Base-by-base conservation (phyloP, 2,888 invertebrate species). In the Hirtodrosophila cameraria region DNA sequence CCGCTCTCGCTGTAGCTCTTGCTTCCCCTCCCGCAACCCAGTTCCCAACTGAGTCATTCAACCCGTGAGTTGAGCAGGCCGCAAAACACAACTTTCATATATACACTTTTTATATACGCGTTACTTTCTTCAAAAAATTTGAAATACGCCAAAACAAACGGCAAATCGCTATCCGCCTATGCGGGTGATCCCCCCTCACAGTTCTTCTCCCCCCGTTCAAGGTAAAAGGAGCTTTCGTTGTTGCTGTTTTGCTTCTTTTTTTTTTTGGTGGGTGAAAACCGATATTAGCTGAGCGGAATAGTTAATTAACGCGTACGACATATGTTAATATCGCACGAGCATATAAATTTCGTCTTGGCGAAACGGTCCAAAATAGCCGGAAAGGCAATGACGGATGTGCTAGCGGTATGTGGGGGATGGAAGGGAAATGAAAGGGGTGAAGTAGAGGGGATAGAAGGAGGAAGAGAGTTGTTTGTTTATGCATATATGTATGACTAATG, bases 231-330 rank as follows among this genome's bases (percentile, higher is more conserved):
- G 75, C 75, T 75, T 66, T 75, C 75, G 66, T 75, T 72, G 60
- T 52, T 62, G 55, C 57, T 75, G 12, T 38, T 63, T 50, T n/a
- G n/a, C n/a, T n/a, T n/a, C n/a, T 50, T 45, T 49, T 18, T 23
- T 38, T 13, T 52, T 58, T 45, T 67, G 86, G 87, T 82, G 86
- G 82, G 87, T 88, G 87, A 88, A 23, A 87, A 87, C 80, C 87
- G 79, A 87, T 86, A 86, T 85, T 86, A 70, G 87, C 88, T 89
- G 88, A 88, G 75, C 79, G 70, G 88, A 88, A 88, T 88, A 65
- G 86, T 79, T 89, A 89, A 88, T 88, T 86, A 82, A 82, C 72
- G 74, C 74, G 25, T 63, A 33, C 71, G 75, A 72, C 85, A 67
- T 76, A 80, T 86, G 79, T 61, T 66, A 80, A 79, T 86, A 53